Conservation (phyloP, 2,888 invertebrate species). For the Ectropis crepuscularia region DNA sequence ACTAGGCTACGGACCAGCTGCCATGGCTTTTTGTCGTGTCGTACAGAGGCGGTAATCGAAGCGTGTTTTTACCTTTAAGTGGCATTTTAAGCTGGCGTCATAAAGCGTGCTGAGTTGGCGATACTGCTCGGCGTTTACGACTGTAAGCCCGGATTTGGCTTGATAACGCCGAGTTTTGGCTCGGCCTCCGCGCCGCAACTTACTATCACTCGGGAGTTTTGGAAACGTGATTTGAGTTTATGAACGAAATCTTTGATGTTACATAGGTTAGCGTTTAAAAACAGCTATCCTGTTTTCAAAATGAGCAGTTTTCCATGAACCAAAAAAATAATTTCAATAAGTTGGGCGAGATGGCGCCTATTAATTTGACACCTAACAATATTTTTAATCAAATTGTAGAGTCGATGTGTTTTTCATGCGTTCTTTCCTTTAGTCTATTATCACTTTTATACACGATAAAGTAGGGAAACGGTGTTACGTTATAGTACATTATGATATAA, state of each 20-base stretch:
- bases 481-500: no score
- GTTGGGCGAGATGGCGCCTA: no score
- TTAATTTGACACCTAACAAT: no score
- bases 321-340: no score
- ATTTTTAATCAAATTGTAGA: no score
- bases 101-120: slow-evolving; percentile 42
- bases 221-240: slow-evolving; percentile 8
- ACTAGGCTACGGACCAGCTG: not conserved
- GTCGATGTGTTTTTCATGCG: no score
- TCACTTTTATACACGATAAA: no score
- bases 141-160: slow-evolving; percentile 30
- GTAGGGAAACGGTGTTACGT: no score
- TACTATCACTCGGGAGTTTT: slow-evolving; percentile 12
- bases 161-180: slow-evolving; percentile 27
- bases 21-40: not conserved
- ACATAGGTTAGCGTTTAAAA: no score
- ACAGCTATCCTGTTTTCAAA: no score
- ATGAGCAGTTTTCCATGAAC: no score
- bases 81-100: slow-evolving; percentile 45
- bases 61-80: slow-evolving; percentile 38
- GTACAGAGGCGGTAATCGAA: not conserved
- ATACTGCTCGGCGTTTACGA: slow-evolving; percentile 48
- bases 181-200: slow-evolving; percentile 9
- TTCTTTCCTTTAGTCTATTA: no score
- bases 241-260: not conserved